Evolutionary conservation across 2,797 vertebrate species (phyloP).

Genomic region (Hirundo rustica): DNA sequence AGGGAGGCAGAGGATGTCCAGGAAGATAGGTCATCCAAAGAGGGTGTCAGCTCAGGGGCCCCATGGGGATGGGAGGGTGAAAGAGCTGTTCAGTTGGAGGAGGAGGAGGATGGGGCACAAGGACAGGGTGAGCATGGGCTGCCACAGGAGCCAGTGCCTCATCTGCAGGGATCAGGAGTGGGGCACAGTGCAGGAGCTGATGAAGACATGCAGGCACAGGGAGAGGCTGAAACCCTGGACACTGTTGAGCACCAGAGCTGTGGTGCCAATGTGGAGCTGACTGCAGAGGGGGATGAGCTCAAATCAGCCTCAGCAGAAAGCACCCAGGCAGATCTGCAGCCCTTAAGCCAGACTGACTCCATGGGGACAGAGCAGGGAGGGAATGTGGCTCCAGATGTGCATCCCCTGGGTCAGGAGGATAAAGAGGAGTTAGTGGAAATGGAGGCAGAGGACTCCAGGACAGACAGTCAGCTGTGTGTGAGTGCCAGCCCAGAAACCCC

Average conservation of each 20-base stretch:
- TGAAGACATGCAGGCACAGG: neutral
- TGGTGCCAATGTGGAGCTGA: neutral
- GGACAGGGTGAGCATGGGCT: rapidly evolving
- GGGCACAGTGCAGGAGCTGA: too few relatives aligned
- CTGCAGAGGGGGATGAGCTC: neutral
- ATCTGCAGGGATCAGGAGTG: neutral
- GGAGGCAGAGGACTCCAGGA: neutral
- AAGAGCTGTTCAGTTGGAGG: neutral
- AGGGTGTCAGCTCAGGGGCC: neutral
- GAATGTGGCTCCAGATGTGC: neutral
- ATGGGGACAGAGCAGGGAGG: neutral
- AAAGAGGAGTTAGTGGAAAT: neutral
- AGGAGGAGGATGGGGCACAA: neutral
- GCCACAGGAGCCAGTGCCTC: rapidly evolving
- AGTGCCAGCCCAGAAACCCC: neutral
- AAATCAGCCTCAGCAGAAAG: neutral
- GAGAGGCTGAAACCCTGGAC: neutral
- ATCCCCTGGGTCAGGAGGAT: neutral
- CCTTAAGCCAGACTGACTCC: neutral
- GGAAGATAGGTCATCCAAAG: too few relatives aligned
- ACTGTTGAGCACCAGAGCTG: rapidly evolving
- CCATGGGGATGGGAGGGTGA: neutral
- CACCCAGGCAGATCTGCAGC: neutral
- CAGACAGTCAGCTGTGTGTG: rapidly evolving
- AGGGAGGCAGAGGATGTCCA: neutral